Base-by-base conservation (phyloP, 2,113 vertebrate species). In the Oreochromis niloticus region DNA sequence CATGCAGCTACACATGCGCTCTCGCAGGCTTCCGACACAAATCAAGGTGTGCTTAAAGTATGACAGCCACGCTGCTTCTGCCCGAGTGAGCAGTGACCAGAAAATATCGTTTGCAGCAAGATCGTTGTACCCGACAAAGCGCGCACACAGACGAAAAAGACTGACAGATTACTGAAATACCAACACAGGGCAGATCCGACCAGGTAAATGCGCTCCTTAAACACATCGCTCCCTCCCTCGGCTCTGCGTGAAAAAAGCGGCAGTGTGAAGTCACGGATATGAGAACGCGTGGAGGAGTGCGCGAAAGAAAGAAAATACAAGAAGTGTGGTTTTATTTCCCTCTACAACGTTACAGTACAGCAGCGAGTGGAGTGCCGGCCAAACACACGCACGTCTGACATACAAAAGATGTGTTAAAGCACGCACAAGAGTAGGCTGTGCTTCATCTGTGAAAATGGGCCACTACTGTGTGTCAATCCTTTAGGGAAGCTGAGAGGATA, bases 11-110 rank as follows among this genome's bases (percentile, higher is more conserved):
- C 71, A 32, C 88, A 66, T 83, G 78, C 88, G 43, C 79, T 36
- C 66, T 27, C 17, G 54, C 54, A n/a, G 34, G 73, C 80, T 59
- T 82, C 43, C 27, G 6, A 81, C 91, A 89, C 88, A 90, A 87
- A 94, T 92, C 78, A 22, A 88, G 73, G 88, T 68, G 82, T 75
- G 86, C 84, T 94, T 85, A 88, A 92, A 84, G 93, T 85, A 59
- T 56, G 87, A 92, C 83, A 84, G 89, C 39, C 75, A 2, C 17
- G 61, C 41, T 84, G 78, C 81, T 66, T 66, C 34, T 80, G 87
- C 36, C 6, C 48, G 82, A 90, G 30, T 30, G 80, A 90, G 86
- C 85, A 57, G 79, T 89, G 84, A 83, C 83, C 89, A 87, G 73
- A 85, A 89, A 84, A 86, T 55, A 85, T 82, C 71, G 55, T 19